Base-by-base conservation (phyloP, 2,797 vertebrate species). In the Coreius guichenoti region DNA sequence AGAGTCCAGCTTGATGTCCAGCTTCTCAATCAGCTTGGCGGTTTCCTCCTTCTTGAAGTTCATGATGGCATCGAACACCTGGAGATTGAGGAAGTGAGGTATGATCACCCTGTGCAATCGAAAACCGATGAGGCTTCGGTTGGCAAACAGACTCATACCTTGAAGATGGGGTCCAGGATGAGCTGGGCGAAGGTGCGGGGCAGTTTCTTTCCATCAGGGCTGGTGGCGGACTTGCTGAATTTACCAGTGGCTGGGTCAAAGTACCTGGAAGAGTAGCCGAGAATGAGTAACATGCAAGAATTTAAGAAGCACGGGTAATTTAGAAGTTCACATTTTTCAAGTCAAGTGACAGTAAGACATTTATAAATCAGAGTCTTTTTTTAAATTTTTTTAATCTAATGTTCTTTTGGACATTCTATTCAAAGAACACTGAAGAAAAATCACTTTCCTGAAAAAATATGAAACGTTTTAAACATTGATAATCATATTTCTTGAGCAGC, bases 31-130 rank as follows among this genome's bases (percentile, higher is more conserved):
- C 85, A 99, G 90, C 83, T 98, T 98, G 1, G 95, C 96, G 0
- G 96, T 95, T 81, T 99, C 97, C 0, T 99, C 98, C 0, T 98
- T 98, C 87, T 93, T 97, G 91, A 99, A 99, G 88, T 96, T 96
- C 97, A 98, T 99, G 94, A 99, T 99, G 3, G 97, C 98, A 3
- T 82, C 80, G 3, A 82, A 82, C 33, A 82, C 80, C 80, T 82
- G 49, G 43, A 68, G 21, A 26, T 39, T 0, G 54, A 61, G 14
- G 8, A 78, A 58, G 51, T 17, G 54, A 78, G 14, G 14, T 3
- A 9, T 29, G 54, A 78, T 29, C 36, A 58, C 8, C 39, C 9
- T 43, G 39, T 9, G 39, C 39, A 43, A 43, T 43, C 39, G 39
- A 43, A 43, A 43, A 43, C 8, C 2, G 39, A 43, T 2, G 39